Conservation (phyloP, 2,797 vertebrate genomes). For the Synaphobranchus kaupii region DNA sequence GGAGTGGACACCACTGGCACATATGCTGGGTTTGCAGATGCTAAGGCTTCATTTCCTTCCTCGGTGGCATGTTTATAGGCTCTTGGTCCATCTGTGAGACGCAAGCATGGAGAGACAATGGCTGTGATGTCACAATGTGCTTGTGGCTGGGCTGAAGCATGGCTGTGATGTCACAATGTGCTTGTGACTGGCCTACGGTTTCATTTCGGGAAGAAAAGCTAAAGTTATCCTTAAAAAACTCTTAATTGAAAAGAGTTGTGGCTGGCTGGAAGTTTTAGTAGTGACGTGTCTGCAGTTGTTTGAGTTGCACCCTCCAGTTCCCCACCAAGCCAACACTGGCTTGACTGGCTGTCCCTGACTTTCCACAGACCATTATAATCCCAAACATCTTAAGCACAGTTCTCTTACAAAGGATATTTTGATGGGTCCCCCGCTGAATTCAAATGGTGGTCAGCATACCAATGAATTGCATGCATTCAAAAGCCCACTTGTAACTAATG, state of each 20-base stretch:
- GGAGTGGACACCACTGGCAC: no score
- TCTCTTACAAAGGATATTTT: background rate
- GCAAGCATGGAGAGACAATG: background rate
- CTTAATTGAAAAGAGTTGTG: background rate
- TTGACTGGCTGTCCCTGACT: background rate
- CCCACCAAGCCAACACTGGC: background rate
- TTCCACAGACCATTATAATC: background rate
- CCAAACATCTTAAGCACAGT: background rate
- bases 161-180: background rate
- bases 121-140: background rate
- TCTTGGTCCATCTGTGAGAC: background rate
- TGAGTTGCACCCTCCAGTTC: background rate
- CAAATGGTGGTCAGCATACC: constrained; percentile 2
- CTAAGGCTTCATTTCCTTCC: background rate
- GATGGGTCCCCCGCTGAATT: background rate
- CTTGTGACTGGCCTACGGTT: background rate
- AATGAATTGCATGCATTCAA: background rate
- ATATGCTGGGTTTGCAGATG: background rate
- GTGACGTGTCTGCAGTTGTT: background rate
- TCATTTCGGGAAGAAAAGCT: no score
- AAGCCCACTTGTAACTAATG: background rate
- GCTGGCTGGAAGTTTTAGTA: background rate
- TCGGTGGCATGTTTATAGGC: background rate
- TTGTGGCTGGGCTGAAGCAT: background rate
- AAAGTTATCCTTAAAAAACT: background rate